A percentile compares a stretch with the other conserved stretches of the same genome.
Conservation (phyloP, 2,113 vertebrate species). For the Mobula birostris region DNA sequence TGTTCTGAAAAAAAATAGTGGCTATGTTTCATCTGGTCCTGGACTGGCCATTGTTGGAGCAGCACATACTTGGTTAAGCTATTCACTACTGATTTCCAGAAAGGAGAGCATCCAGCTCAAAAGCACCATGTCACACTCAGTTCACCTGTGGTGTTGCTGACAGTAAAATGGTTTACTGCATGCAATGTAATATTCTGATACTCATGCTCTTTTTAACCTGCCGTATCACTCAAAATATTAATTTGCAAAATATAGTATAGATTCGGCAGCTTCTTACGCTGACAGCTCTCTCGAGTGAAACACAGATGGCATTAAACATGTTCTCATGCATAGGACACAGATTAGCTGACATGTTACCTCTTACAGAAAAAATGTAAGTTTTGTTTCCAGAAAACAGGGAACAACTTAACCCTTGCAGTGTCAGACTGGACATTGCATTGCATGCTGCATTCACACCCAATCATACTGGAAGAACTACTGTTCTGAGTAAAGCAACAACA, state of each 20-base stretch:
- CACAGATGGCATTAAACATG: no score
- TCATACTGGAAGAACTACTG: neutral
- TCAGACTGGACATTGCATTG: neutral
- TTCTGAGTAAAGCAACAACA: no score
- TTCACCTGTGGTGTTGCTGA: neutral
- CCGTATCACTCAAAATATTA: neutral
- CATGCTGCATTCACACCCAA: neutral
- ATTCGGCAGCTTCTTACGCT: neutral
- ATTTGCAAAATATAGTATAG: no score
- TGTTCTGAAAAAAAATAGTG: neutral
- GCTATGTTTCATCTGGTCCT: neutral
- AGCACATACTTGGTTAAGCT: neutral
- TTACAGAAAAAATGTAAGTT: neutral
- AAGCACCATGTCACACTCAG: neutral
- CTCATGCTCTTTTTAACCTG: neutral
- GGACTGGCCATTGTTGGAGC: neutral
- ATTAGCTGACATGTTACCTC: no score
- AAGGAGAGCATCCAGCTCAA: neutral
- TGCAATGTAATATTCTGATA: neutral
- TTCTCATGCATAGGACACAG: neutral
- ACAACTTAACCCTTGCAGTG: slow-evolving; percentile 4
- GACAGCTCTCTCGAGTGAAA: neutral
- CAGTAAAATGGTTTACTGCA: neutral
- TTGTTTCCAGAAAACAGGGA: neutral
- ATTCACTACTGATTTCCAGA: neutral